Conservation (phyloP, 2,888 invertebrate genomes). For the Trachelus troglodyta region DNA sequence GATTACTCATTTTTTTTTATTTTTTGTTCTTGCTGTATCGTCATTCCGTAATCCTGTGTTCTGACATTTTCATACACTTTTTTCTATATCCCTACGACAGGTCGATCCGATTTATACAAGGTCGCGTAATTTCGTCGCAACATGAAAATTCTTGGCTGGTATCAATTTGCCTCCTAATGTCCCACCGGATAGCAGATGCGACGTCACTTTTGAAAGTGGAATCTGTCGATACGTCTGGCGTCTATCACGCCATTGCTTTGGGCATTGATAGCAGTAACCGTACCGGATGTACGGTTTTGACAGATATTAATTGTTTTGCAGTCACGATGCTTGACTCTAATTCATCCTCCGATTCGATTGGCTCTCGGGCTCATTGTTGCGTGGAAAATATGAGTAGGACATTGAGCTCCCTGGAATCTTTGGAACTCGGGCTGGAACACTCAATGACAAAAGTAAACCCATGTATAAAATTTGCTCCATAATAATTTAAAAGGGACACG, state of each 20-base stretch:
- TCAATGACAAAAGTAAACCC: neutral
- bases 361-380: neutral
- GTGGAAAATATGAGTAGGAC: neutral
- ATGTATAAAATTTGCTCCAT: neutral
- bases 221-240: conserved; percentile 2
- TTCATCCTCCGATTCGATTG: neutral
- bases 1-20: neutral
- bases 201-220: neutral
- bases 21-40: neutral
- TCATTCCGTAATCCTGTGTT: neutral
- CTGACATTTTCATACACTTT: neutral
- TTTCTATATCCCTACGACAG: neutral
- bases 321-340: neutral
- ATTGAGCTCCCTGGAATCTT: neutral
- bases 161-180: neutral
- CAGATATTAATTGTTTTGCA: conserved; percentile 1
- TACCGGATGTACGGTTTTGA: neutral
- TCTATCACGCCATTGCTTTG: neutral
- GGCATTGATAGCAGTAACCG: neutral
- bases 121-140: neutral
- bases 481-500: neutral
- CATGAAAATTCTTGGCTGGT: neutral
- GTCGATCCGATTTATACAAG: neutral
- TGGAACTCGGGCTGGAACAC: neutral
- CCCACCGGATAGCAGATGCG: neutral